Evolutionary conservation across 2,797 vertebrate species (phyloP), one percentile per base, ranked within the genome.

Genomic region (Periophthalmus magnuspinnatus): DNA sequence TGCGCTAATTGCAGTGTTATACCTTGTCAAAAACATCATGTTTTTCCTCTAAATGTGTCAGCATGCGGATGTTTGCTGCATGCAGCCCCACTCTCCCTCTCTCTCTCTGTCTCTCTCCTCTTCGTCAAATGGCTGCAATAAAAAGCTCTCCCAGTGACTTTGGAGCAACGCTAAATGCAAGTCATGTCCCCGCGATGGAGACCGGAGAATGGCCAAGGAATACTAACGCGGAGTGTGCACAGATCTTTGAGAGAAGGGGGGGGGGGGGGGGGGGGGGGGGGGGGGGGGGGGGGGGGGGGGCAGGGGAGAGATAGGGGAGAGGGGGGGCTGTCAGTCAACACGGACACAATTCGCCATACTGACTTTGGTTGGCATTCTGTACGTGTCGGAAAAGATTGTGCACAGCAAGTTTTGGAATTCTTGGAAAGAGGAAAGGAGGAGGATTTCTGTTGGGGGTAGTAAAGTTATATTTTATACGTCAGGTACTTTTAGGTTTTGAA

Each of bases 261-360:
- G 67, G n/a, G 75, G 69, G 67, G 68, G 81, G 11, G 38, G 13
- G 8, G 36, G 3, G 10, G 38, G 38, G 38, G 13, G 11, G 38
- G 41, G 38, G 41, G 81, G 11, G 38, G 13, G 8, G 36, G 3
- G 10, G 38, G 38, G 38, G 13, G 11, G 38, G 41, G 38, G 41
- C 10, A 1, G 2, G 7, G 66, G 73, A 72, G 32, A 75, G 71
- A 80, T 72, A 13, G 73, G 75, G 69, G 66, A 45, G 41, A 45
- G 69, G 81, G 71, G 45, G 45, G 52, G 74, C 79, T 83, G 79
- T 82, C 81, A 82, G 68, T 85, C 83, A 83, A 68, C 75, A 74
- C 78, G 78, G 67, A 7, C 28, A 17, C 54, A 56, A 6, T 48
- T 21, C 50, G 9, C 47, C 17, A 19, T 16, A 6, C 47, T 7